Base-by-base conservation (phyloP, 2,888 invertebrate species). In the Drosophila macrospina region DNA sequence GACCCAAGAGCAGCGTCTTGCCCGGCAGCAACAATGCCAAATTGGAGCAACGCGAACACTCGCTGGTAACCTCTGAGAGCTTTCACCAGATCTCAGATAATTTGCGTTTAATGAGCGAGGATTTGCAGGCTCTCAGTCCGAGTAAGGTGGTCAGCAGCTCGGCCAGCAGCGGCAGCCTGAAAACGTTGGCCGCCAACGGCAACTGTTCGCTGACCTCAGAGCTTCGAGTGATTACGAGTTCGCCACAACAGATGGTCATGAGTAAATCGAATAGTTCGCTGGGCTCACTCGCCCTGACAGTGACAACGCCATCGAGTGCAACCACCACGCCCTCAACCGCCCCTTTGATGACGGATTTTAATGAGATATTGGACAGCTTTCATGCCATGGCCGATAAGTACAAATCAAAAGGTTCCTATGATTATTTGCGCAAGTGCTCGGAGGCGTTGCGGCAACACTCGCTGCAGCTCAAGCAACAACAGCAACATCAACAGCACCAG, bases 41-140 rank as follows among this genome's bases (percentile, higher is more conserved):
- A 36, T 13, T 88, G 30, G 89, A 89, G 28, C 85, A 88, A 42
- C 80, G 86, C 2, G 90, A 91, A 28, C 92, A 92, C 28, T 91
- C 91, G 6, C 80, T 90, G 30, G 90, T 88, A 24, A 90, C 91
- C 15, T 92, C 91, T 0, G 91, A 92, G 64, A 92, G 91, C 66
- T 92, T 92, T 48, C 91, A 92, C 59, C 91, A 92, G 71, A 91
- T 92, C 42, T 92, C 92, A 15, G 92, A 92, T 74, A 92, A 92
- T 70, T 61, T 92, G 24, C 89, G 92, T 0, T 75, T 92, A 10
- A 91, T 92, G 92, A 92, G 92, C 70, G 91, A 92, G 64, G 92
- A 92, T 44, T 68, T 92, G 16, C 91, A 92, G 69, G 90, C 92
- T 0, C 76, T 92, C 6, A 92, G 92, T 59, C 92, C 92, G 10